These are phyloP conservation scores for Onychomys leucogaster DNA, from an alignment of 2,797 vertebrate species.

Conservation along the genomic window DNA sequence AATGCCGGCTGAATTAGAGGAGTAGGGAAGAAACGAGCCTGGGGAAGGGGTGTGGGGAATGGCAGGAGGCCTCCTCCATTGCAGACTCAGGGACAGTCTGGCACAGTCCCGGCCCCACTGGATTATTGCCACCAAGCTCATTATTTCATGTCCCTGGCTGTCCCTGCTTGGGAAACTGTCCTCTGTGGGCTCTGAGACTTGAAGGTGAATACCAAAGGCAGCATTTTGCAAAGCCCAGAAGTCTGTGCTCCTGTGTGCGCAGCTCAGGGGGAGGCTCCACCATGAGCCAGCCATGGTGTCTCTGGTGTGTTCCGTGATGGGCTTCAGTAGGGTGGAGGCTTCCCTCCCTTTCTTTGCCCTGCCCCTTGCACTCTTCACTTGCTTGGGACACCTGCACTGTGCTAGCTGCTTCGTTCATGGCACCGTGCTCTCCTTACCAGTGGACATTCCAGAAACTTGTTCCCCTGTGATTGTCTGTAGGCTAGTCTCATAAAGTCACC, in stretches of 20 bases:
- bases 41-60: not conserved
- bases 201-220: not conserved
- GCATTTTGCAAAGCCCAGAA: not conserved
- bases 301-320: not conserved
- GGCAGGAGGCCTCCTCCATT: not conserved
- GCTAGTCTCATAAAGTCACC: not conserved
- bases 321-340: too few species aligned
- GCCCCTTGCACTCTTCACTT: not conserved
- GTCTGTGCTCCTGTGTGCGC: too few species aligned
- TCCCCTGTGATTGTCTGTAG: not conserved
- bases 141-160: not conserved
- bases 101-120: not conserved
- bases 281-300: not conserved
- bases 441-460: not conserved
- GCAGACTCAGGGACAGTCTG: not conserved
- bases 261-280: not conserved
- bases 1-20: too few species aligned
- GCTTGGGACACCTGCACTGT: not conserved
- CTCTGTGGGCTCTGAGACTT: not conserved
- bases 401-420: accelerated
- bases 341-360: not conserved
- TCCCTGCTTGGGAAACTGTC: not conserved
- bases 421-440: too few species aligned
- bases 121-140: not conserved
- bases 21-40: not conserved